Evolutionary conservation across 2,113 vertebrate genomes (phyloP), one percentile per base, ranked within the genome.

Genomic region (Geococcyx californianus): DNA sequence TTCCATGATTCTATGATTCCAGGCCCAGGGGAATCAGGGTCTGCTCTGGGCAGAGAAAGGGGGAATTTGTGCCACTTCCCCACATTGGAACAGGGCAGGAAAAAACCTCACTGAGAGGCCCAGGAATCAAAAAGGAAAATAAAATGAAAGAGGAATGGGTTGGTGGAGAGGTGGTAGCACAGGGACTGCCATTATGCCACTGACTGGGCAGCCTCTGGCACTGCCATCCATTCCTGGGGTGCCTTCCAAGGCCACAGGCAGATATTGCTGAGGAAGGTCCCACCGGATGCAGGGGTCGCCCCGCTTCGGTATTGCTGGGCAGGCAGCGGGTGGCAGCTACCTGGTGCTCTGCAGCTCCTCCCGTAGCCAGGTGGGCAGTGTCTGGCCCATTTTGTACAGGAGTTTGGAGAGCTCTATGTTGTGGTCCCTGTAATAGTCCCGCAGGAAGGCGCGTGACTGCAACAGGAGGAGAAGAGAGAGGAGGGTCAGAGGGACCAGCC

Each of bases 361-460:
- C 94, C 99, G 96, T 89, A 99, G 98, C 99, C 99, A 99, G 89
- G 98, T 98, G 97, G 99, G 99, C 92, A 99, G 94, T 0, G 98
- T 98, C 98, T 99, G 99, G 90, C 99, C 99, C 98, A 99, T 99
- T 93, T 99, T 99, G 97, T 99, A 99, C 88, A 99, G 98, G 68
- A 99, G 98, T 98, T 99, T 99, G 68, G 99, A 99, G 54, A 99
- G 98, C 97, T 99, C 99, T 2, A 99, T 98, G 94, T 99, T 99
- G 94, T 99, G 99, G 98, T 99, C 99, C 98, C 99, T 97, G 97
- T 99, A 99, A 98, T 99, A 99, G 64, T 99, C 99, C 97, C 98
- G 98, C 97, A 99, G 98, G 98, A 99, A 99, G 70, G 96, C 84
- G 93, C 98, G 98, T 2, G 99, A 99, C 99, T 99, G 98, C 38